Conservation (phyloP, 2,888 invertebrate species). For the Pedicia rivosa region DNA sequence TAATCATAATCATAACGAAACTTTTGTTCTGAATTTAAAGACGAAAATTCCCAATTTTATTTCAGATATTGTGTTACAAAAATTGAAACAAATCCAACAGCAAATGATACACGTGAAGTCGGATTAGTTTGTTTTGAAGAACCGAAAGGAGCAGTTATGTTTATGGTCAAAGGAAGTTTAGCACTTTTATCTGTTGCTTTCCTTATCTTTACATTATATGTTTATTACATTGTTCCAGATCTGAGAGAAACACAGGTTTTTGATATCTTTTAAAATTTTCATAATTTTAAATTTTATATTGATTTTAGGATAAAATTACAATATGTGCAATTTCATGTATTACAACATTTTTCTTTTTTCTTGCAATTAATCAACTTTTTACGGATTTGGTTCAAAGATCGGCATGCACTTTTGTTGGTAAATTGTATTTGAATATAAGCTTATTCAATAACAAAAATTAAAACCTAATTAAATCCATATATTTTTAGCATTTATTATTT, state of each 20-base stretch:
- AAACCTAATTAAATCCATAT: conserved; percentile 7
- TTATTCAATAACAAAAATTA: background rate
- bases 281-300: background rate
- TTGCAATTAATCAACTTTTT: conserved; percentile 9
- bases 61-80: no score
- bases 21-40: no score
- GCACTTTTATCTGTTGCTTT: conserved; percentile 40
- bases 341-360: conserved; percentile 8
- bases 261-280: background rate
- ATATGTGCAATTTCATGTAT: conserved; percentile 10
- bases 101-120: background rate
- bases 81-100: background rate
- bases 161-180: conserved; percentile 19
- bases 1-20: no score
- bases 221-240: conserved; percentile 43
- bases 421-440: background rate
- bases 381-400: background rate
- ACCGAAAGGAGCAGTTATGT: no score
- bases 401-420: conserved; percentile 2
- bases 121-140: no score
- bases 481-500: conserved; percentile 37
- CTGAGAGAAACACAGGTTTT: conserved; percentile 36
- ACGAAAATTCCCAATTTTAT: no score
- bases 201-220: conserved; percentile 38
- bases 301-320: conserved; percentile 12